These are phyloP conservation scores for Uria lomvia DNA, from an alignment of 2,113 vertebrate species.

Conservation along the genomic window DNA sequence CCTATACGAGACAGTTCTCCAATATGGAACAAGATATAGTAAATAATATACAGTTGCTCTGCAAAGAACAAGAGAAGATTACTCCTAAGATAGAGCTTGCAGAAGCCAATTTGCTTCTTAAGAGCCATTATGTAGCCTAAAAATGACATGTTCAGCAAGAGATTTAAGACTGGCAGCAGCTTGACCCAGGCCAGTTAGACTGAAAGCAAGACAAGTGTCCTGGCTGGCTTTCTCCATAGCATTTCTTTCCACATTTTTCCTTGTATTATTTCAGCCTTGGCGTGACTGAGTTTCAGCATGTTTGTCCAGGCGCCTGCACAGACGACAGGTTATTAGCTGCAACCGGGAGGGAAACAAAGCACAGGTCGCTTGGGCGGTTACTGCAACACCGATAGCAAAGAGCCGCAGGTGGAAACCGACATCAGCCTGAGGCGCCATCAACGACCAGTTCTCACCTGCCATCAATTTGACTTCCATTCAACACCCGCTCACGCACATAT, in stretches of 20 bases:
- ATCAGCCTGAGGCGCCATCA: fast-evolving
- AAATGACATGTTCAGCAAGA: neutral
- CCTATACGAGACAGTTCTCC: neutral
- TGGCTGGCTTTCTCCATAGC: neutral
- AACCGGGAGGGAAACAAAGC: neutral
- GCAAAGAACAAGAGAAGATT: neutral
- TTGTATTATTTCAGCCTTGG: neutral
- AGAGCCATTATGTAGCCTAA: neutral
- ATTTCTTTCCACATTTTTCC: neutral
- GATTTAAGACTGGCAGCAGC: neutral
- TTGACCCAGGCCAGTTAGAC: neutral
- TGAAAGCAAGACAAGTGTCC: neutral
- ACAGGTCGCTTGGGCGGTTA: fast-evolving
- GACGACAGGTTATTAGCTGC: neutral
- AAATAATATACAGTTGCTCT: neutral
- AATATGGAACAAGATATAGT: neutral
- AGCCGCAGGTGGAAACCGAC: neutral
- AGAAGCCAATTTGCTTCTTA: neutral
- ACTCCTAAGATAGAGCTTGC: neutral
- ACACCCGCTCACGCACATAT: fast-evolving
- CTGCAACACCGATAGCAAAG: fast-evolving
- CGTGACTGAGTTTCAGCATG: neutral
- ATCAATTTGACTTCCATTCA: fast-evolving
- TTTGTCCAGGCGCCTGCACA: neutral
- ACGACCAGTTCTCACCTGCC: neutral